Evolutionary conservation across 2,113 vertebrate species (phyloP), one percentile per base, ranked within the genome.

Genomic region (Myotis brandtii): DNA sequence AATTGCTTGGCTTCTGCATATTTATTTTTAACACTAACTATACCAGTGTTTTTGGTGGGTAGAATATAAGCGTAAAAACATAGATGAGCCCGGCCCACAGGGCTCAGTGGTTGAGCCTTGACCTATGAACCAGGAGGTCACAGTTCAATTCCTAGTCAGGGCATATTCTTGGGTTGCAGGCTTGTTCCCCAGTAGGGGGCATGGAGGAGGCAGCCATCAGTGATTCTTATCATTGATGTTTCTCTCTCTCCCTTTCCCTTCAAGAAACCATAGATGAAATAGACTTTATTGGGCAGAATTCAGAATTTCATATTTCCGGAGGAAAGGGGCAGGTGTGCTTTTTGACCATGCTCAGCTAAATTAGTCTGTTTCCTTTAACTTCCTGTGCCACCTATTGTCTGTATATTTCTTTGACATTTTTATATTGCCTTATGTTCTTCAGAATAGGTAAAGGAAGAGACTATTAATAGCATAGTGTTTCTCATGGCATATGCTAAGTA

Each of bases 271-370:
- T 52, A 20, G 67, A 69, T 62, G 12, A 77, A 69, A 40, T n/a
- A 77, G 43, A 69, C 50, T 70, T 86, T 30, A 23, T 3, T 83
- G 48, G 1, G 17, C 46, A 86, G 89, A 66, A n/a, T 96, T 89
- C 37, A 87, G 10, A 66, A 67, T 80, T 96, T 96, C 27, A 2
- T 81, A 13, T 32, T 95, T 95, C 32, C 32, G 56, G 12, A 91
- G 91, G 77, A 91, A 86, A 94, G 43, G 46, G 48, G n/a, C 67
- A 85, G 86, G 12, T 89, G 9, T 75, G 18, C 56, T 73, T 79
- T 43, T 94, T 94, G 59, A 43, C 75, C n/a, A 18, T 73, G 32
- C 13, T 70, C 56, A 43, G 20, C 32, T 89, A 34, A 66, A 93
- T 77, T 54, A 79, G 10, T 54, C 70, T 86, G 25, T 72, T 96